Conservation (phyloP, 2,797 vertebrate genomes). For the Coregonus ussuriensis region DNA sequence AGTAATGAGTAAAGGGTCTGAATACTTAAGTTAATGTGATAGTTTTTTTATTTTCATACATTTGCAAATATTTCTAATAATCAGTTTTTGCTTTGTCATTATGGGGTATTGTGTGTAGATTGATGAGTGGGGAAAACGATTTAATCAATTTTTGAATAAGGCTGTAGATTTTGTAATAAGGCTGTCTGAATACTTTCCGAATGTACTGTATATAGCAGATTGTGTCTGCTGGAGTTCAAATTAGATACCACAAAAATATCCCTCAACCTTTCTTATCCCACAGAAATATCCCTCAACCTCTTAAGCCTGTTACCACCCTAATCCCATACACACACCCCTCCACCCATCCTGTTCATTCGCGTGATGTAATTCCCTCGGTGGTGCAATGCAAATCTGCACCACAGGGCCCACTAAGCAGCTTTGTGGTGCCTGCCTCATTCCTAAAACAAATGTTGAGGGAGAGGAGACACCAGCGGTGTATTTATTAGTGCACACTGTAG, state of each 20-base stretch:
- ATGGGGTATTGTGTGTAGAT: too few species aligned
- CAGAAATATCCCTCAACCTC: slow-evolving; percentile 15
- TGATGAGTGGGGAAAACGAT: too few species aligned
- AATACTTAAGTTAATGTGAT: too few species aligned
- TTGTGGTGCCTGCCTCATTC: slow-evolving; percentile 58
- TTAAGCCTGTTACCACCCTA: slow-evolving; percentile 79
- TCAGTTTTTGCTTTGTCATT: too few species aligned
- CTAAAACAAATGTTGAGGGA: slow-evolving; percentile 52
- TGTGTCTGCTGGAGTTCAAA: slow-evolving; percentile 70
- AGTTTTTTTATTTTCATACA: too few species aligned
- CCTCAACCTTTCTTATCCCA: slow-evolving; percentile 60
- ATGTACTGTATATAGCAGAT: slow-evolving; percentile 48
- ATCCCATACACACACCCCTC: slow-evolving; percentile 70
- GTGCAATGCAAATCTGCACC: slow-evolving; percentile 77
- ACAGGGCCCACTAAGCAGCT: slow-evolving; percentile 73
- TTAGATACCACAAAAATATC: slow-evolving; percentile 76
- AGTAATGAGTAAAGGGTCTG: too few species aligned
- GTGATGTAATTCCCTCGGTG: slow-evolving; percentile 72
- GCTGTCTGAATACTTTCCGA: too few species aligned
- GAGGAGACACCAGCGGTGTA: slow-evolving; percentile 30
- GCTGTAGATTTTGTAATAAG: too few species aligned
- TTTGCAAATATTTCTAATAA: too few species aligned
- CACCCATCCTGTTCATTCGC: slow-evolving; percentile 65
- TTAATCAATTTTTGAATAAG: too few species aligned
- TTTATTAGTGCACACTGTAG: neutral